Base-by-base conservation (phyloP, 1,140 invertebrate species). In the Triops longicaudatus region DNA sequence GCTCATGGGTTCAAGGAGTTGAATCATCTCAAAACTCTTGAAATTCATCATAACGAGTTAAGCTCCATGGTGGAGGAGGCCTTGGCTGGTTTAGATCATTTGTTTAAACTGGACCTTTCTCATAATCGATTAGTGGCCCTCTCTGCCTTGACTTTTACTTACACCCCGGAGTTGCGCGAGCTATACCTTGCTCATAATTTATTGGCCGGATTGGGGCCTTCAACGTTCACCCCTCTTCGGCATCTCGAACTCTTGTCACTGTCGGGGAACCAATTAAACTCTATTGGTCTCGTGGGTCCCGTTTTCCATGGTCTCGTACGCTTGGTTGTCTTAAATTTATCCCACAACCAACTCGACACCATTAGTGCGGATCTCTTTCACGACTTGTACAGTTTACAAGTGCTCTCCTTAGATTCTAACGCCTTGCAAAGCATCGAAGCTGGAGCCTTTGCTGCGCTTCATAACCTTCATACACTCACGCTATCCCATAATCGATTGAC, bases 351-450 rank as follows among this genome's bases (percentile, higher is more conserved):
- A 7, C 82, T 97, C 2, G 93, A 91, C 0, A 87, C 90, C 79
- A 90, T 97, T 76, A 92, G 94, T 81, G 89, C 91, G 17, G 88
- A 89, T 73, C 94, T 92, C 78, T 96, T 97, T 85, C 92, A 93
- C 84, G 93, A 95, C 82, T 85, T 96, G 26, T 93, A 91, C 81
- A 91, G 93, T 81, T 85, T 97, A 78, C 93, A 96, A 86, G 92
- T 93, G 73, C 87, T 97, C 28, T 91, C 95, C 83, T 83, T 97
- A 73, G 88, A 93, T 78, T 93, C 95, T 81, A 97, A 97, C 83
- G 90, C 91, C 1, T 93, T 96, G 81, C 90, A 91, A 43, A 91
- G 90, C 79, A 92, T 95, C 78, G 92, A 93, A 84, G 92, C 93
- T 77, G 93, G 93, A 81, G 91, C 93, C 2, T 96, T 97, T 81